Evolutionary conservation across 2,888 invertebrate genomes (phyloP), one percentile per base, ranked within the genome.

Genomic region (Macropis europaea): DNA sequence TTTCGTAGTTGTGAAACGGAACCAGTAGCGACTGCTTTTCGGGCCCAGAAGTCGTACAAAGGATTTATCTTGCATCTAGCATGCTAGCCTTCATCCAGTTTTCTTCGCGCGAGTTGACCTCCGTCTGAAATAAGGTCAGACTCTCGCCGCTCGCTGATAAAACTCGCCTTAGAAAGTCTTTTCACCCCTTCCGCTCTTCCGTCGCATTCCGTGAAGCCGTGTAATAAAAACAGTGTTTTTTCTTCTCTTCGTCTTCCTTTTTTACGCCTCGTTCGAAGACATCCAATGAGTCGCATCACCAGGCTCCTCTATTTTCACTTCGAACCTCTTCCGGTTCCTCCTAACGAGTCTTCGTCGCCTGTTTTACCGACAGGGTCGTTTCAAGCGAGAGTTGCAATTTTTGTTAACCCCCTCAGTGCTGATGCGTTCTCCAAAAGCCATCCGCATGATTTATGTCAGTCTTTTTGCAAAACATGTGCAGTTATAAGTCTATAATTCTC

Each of bases 141-240:
- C 79, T 80, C 79, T 80, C 79, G 78, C 79, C 79, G 78, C 68
- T 77, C 63, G 64, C 40, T 63, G 76, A 81, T 78, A 76, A 80
- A 80, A 81, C 68, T 60, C 63, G 76, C 56, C 81, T 78, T 80
- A 80, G 79, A 80, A 80, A 80, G 79, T 81, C 79, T 79, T 79
- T 79, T 66, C 80, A 79, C 71, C 79, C 79, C 77, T 75, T 72
- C 81, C 72, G 75, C 54, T 69, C 64, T 64, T 62, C 43, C 42
- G 47, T 59, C 59, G 17, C 34, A 38, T 80, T 66, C 61, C 66
- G 30, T 34, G 52, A 53, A 74, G 34, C 54, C 9, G 54, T 43
- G 52, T 42, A 53, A 50, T 64, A 36, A 63, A 67, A n/a, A n/a
- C n/a, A n/a, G 15, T n/a, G 50, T 42, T 59, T 67, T 61, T 32